Evolutionary conservation across 2,888 invertebrate species (phyloP), one percentile per base, ranked within the genome.

Genomic region (Melieria crassipennis): DNA sequence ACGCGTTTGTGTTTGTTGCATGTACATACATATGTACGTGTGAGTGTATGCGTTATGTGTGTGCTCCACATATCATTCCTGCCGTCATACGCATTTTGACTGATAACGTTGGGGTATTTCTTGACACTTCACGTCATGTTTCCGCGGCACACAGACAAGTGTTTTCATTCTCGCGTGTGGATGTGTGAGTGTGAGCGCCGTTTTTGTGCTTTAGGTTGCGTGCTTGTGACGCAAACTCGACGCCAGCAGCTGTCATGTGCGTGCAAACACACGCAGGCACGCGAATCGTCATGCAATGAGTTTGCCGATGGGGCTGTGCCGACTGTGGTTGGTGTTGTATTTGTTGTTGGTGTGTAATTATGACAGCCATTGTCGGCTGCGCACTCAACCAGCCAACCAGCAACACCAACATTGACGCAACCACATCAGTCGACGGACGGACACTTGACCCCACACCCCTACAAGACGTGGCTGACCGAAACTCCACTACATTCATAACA

Each of bases 41-140:
- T 61, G 1, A 58, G 5, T 50, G 46, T n/a, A 45, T 60, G 4
- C 45, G 9, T 7, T 56, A 6, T 45, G 43, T 60, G 10, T 5
- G 11, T 43, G 11, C 60, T 43, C 60, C 4, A 60, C 4, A 60
- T 60, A 11, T n/a, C 10, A 10, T 60, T 13, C 13, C 9, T 11
- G 62, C 62, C 10, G 4, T 4, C 62, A 13, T 30, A 9, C 7
- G 16, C 16, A 30, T 57, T 46, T 65, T 65, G 65, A 65, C 57
- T 65, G 65, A 65, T 65, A 65, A 65, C 47, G 56, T 65, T 56
- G 65, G 57, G 57, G 30, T 57, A 9, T 56, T 30, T 11, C 57
- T 57, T 65, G 65, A 65, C 65, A 65, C 47, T 65, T 65, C 57
- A 30, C 57, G 65, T 7, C 65, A 65, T 30, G 30, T 30, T 30